Conservation (phyloP, 2,113 vertebrate genomes). For the Crotalus viridis region DNA sequence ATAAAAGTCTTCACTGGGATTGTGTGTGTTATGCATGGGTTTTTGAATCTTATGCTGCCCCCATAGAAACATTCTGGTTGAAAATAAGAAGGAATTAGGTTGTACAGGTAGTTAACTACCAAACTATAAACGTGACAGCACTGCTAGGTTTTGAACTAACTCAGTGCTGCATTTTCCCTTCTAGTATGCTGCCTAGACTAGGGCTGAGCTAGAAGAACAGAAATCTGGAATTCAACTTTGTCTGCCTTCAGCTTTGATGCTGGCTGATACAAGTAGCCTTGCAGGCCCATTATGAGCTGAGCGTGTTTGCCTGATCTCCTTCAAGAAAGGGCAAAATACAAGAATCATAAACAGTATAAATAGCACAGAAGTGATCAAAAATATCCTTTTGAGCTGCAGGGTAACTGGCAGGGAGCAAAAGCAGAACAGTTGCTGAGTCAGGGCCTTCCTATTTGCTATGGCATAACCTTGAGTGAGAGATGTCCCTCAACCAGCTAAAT, state of each 20-base stretch:
- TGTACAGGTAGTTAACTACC: not conserved
- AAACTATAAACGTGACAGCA: not conserved
- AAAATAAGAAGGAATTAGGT: not conserved
- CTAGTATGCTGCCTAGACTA: too few species aligned
- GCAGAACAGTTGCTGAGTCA: slow-evolving; percentile 44
- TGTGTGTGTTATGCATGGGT: not conserved
- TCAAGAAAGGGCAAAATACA: slow-evolving; percentile 22
- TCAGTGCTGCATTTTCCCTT: not conserved
- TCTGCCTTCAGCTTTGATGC: not conserved
- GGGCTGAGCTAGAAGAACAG: not conserved
- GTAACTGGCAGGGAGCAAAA: slow-evolving; percentile 31
- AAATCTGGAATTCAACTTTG: not conserved
- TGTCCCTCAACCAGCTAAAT: accelerated
- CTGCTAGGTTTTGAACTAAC: not conserved
- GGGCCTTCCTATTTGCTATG: slow-evolving; percentile 13
- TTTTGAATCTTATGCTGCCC: not conserved
- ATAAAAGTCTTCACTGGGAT: not conserved
- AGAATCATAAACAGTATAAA: slow-evolving; percentile 28
- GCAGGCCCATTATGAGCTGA: too few species aligned
- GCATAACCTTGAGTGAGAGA: slow-evolving; percentile 18
- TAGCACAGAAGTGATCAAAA: slow-evolving; percentile 21
- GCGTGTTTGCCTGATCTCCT: slow-evolving; percentile 5
- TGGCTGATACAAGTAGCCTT: not conserved
- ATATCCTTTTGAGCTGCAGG: slow-evolving; percentile 13
- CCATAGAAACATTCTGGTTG: not conserved